These are phyloP conservation scores for Drepanosiphum platanoidis DNA, from an alignment of 2,888 invertebrate species.

Conservation along the genomic window DNA sequence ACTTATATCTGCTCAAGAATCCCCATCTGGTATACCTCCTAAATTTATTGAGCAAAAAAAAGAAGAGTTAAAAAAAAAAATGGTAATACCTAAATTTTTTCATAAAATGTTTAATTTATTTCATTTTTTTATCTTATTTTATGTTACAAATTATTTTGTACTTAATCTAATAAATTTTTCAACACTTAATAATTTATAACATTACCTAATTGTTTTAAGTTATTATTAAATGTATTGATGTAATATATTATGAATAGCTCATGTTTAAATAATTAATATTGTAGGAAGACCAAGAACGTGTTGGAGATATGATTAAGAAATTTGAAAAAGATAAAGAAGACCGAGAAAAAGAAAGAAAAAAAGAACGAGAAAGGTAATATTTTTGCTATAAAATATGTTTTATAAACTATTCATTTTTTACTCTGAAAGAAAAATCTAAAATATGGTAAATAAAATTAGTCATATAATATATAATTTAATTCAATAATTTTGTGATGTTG, in stretches of 20 bases:
- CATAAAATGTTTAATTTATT: neutral
- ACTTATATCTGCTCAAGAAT: constrained; percentile 93
- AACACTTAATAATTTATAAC: too few species aligned
- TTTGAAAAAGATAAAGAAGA: constrained; percentile 65
- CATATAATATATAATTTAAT: neutral
- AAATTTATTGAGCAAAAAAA: constrained; percentile 95
- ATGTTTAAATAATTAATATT: constrained; percentile 44
- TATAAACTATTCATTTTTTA: too few species aligned
- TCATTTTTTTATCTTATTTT: neutral
- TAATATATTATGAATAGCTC: neutral
- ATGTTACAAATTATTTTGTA: too few species aligned
- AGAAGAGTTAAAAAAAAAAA: constrained; percentile 91
- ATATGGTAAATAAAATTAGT: too few species aligned
- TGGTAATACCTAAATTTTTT: constrained; percentile 71
- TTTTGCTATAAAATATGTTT: too few species aligned
- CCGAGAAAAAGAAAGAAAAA: constrained; percentile 66
- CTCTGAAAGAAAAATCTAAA: too few species aligned
- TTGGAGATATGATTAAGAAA: constrained; percentile 68
- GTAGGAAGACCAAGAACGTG: constrained; percentile 82
- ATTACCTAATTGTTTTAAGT: too few species aligned
- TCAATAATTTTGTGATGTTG: constrained; percentile 6
- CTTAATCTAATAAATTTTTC: too few species aligned
- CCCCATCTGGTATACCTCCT: constrained; percentile 94
- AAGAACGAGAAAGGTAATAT: constrained; percentile 66
- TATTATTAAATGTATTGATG: too few species aligned